A percentile compares a stretch with the other conserved stretches of the same genome.
Conservation (phyloP, 1,140 invertebrate genomes). For the Rhopalosiphum maidis region DNA sequence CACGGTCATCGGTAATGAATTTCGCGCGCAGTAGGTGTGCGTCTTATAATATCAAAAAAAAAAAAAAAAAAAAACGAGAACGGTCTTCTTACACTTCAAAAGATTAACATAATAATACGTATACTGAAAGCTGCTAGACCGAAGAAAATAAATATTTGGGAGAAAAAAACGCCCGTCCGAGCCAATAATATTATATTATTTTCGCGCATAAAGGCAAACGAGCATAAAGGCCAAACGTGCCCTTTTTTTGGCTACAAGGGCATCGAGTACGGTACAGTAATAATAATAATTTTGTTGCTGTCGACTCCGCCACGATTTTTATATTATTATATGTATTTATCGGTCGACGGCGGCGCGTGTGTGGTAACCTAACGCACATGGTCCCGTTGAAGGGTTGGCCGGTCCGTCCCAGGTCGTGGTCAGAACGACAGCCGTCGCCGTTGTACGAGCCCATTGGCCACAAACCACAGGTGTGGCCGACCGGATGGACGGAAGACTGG, state of each 20-base stretch:
- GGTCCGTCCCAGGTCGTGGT: too few species aligned
- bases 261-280: background rate
- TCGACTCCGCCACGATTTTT: background rate
- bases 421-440: background rate
- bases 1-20: constrained; percentile 51
- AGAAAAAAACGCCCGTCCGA: background rate
- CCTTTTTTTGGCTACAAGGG: background rate
- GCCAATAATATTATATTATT: constrained; percentile 23
- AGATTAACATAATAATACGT: background rate
- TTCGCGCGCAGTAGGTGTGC: background rate
- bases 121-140: constrained; percentile 25
- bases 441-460: background rate
- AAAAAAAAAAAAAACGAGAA: background rate
- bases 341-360: background rate
- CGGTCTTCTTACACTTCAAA: background rate
- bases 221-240: background rate
- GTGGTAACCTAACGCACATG: constrained; percentile 19
- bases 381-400: background rate
- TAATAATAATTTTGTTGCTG: background rate
- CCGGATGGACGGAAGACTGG: background rate
- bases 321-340: constrained; percentile 15
- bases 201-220: constrained; percentile 4
- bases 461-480: background rate
- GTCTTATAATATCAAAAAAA: background rate
- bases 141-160: background rate